phyloP scores from a whole-genome alignment of 1,140 invertebrate genomes.

The Drosophila guanche region DNA sequence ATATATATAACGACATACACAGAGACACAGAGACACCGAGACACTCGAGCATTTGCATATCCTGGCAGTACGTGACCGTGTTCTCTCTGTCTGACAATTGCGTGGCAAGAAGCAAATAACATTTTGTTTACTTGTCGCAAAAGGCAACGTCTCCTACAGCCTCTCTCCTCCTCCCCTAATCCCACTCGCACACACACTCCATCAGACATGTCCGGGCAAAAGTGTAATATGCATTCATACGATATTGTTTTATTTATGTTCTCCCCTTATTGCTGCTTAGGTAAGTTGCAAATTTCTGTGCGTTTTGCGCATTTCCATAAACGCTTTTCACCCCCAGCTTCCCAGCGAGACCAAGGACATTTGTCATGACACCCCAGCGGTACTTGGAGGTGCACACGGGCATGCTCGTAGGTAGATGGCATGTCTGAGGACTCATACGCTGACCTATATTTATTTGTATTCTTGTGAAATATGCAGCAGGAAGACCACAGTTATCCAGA shows the following conservation, averaged over 20 bases:
- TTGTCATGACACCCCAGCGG: conserved; percentile 50
- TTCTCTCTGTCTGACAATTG: conserved; percentile 32
- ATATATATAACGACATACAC: conserved; percentile 35
- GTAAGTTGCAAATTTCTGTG: conserved; percentile 62
- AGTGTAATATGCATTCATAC: conserved; percentile 61
- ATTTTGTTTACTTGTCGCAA: conserved; percentile 48
- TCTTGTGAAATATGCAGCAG: no score
- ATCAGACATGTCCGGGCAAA: neutral
- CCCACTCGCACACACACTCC: neutral
- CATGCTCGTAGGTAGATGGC: no score
- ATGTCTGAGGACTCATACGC: no score
- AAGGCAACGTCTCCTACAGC: conserved; percentile 14
- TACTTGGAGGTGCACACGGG: no score
- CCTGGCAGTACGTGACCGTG: conserved; percentile 44
- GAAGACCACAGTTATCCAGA: no score
- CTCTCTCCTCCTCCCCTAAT: neutral
- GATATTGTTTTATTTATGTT: conserved; percentile 82
- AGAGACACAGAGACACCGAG: conserved; percentile 1
- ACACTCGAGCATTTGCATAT: conserved; percentile 50
- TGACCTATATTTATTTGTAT: no score
- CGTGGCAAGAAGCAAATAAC: conserved; percentile 63
- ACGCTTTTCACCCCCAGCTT: conserved; percentile 40
- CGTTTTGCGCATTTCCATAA: conserved; percentile 76
- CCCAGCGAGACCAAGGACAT: conserved; percentile 42
- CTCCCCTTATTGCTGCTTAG: conserved; percentile 62